Base-by-base conservation (phyloP, 2,888 invertebrate genomes). In the Asteroscopus sphinx region DNA sequence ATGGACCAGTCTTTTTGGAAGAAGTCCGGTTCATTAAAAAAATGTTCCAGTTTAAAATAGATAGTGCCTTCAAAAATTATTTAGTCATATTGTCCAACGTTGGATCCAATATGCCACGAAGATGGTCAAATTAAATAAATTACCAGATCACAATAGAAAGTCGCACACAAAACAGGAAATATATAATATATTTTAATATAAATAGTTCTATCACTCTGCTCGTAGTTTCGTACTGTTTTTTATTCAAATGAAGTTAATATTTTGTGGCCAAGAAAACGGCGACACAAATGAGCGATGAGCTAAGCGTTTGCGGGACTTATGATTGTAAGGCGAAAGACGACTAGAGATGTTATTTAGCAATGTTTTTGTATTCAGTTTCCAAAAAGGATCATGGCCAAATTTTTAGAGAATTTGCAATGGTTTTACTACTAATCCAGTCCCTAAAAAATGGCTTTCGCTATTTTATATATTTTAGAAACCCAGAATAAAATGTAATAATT, bases 111-210 rank as follows among this genome's bases (percentile, higher is more conserved):
- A 47, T 7, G 15, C 17, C 59, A 49, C 47, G 4, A 28, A 55
- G 48, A 54, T 55, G 53, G 58, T 65, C 68, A 73, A 77, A 78
- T 74, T 70, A 65, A 77, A 63, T 70, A 63, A 65, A 68, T 63
- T 55, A 73, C 36, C 41, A 15, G 9, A 57, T 61, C 71, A 85
- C 77, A 81, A 83, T 78, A 83, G 83, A 85, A 85, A 84, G 85
- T 82, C 68, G 73, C 71, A 69, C 68, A 71, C 55, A 44, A 39
- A 75, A 81, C 81, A 80, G 84, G 79, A 82, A 84, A 75, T 51
- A 58, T 54, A 70, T 69, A 74, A 51, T 61, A 73, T 72, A 81
- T 85, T 82, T 81, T 79, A 80, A 83, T 82, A 78, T 73, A 79
- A 80, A 85, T 81, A 79, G 77, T 79, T 78, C 56, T 64, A 74